These are phyloP conservation scores for Columba guinea DNA, from an alignment of 2,797 vertebrate species.

Conservation along the genomic window DNA sequence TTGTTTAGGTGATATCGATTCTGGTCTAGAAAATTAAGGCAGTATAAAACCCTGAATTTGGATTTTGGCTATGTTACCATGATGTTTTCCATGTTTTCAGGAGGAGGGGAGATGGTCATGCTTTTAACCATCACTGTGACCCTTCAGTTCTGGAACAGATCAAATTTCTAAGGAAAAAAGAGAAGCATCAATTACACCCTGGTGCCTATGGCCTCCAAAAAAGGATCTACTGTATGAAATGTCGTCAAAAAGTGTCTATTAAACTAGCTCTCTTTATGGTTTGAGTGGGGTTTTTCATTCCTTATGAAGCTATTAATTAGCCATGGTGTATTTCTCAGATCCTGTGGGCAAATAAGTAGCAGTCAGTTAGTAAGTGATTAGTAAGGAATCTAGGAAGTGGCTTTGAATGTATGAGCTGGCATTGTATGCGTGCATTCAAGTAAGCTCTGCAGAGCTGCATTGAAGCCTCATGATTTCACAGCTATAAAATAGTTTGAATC, in stretches of 20 bases:
- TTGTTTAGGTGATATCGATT: neutral
- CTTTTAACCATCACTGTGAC: neutral
- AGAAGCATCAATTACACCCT: neutral
- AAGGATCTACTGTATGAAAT: neutral
- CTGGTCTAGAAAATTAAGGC: neutral
- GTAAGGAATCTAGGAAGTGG: neutral
- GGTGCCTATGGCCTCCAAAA: neutral
- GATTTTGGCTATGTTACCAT: neutral
- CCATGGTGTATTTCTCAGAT: neutral
- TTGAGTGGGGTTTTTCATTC: neutral
- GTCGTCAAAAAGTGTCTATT: neutral
- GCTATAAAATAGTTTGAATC: neutral
- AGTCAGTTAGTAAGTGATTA: neutral
- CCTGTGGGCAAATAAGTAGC: neutral
- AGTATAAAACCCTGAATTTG: neutral
- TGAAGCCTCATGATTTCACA: neutral
- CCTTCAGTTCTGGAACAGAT: neutral
- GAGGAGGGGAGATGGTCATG: accelerated
- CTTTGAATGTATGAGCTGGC: neutral
- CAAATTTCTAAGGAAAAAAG: neutral
- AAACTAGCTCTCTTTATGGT: neutral
- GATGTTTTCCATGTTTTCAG: neutral
- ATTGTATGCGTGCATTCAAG: neutral
- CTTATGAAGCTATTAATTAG: neutral
- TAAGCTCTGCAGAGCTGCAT: neutral